Base-by-base conservation (phyloP, 1,140 invertebrate species). In the Cheumatopsyche charites region DNA sequence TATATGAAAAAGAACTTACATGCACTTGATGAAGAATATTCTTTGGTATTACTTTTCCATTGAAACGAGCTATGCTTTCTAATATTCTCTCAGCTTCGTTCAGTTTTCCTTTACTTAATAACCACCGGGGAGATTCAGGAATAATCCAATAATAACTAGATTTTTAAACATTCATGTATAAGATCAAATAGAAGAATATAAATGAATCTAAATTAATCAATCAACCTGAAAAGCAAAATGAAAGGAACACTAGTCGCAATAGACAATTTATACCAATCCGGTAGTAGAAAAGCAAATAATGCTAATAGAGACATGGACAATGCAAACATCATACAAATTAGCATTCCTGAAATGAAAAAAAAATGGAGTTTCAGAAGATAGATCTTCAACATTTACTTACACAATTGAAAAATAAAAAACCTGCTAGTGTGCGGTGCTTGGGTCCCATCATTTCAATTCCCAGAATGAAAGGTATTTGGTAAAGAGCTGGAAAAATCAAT, bases 111-210 rank as follows among this genome's bases (percentile, higher is more conserved):
- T 89, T 86, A 0, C 91, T 87, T 0, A 94, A 81, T n/a, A 95
- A 82, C 93, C 93, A 95, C 67, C 93, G 85, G 0, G 93, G 93
- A 23, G 92, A 94, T 81, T 95, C 93, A 36, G 94, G 91, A 78
- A 95, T 85, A 3, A 92, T 79, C 89, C 90, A 92, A 77, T 89
- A 90, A 76, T 89, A 91, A 49, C 83, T 85, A 36, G 3, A 36
- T 36, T 9, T 4, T 4, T 4, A 36, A 36, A 36, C 9, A 49
- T 49, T 5, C 13, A 49, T 5, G 13, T 19, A 49, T 49, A 5
- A 15, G 3, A 15, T 49, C n/a, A n/a, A n/a, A n/a, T n/a, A n/a
- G n/a, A n/a, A n/a, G n/a, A n/a, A 49, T 49, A 15, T 67, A 71
- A 78, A 15, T 5, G 9, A 36, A 36, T 4, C 9, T 36, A 36